phyloP scores from a whole-genome alignment of 2,113 vertebrate species.

The Cyanoliseus patagonus region DNA sequence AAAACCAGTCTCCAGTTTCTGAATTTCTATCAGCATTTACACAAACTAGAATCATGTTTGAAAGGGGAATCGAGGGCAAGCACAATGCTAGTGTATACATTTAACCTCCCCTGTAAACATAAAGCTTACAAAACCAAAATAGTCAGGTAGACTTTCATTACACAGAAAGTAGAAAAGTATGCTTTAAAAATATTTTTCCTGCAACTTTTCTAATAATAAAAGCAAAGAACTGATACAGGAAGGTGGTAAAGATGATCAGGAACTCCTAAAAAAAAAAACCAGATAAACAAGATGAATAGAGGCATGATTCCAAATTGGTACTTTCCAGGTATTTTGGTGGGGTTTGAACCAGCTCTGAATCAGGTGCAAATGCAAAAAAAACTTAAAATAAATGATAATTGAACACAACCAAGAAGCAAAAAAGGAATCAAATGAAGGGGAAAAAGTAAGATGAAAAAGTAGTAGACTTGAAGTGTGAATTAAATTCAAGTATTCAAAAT shows the following conservation, averaged over 20 bases:
- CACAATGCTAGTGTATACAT: background rate
- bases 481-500: background rate
- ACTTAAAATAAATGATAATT: background rate
- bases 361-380: background rate
- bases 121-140: background rate
- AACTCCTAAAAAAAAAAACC: background rate
- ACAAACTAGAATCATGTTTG: background rate
- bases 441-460: background rate
- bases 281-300: background rate
- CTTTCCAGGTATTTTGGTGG: background rate
- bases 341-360: background rate
- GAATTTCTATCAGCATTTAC: background rate
- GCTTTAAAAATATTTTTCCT: background rate
- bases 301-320: background rate
- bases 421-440: background rate
- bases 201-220: background rate
- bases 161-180: background rate
- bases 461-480: background rate
- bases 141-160: background rate
- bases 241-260: background rate
- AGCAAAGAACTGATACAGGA: conserved; percentile 4
- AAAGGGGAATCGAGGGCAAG: background rate
- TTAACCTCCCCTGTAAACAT: background rate
- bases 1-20: background rate
- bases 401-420: background rate